Percentiles rank a stretch among this genome's conserved stretches.
Evolutionary conservation across 2,888 invertebrate species (phyloP).

Genomic region (Tenthredo scrophulariae): DNA sequence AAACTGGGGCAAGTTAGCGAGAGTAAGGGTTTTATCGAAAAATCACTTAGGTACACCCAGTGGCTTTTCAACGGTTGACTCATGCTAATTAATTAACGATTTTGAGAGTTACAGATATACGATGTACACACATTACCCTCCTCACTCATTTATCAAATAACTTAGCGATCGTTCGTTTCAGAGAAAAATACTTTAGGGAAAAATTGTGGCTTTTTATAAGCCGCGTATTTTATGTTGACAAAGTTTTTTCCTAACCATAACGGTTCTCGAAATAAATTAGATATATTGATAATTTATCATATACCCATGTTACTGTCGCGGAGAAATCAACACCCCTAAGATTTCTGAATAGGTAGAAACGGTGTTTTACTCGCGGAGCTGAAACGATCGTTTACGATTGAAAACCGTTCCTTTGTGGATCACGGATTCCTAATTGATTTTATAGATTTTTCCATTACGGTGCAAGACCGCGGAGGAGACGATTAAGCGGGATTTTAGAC

Average conservation of each 20-base stretch:
- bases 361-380: neutral
- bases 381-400: slow-evolving; percentile 18
- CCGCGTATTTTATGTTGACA: neutral
- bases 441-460: slow-evolving; percentile 47
- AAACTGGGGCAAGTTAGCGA: neutral
- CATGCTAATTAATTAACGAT: neutral
- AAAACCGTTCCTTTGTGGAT: neutral
- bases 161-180: neutral
- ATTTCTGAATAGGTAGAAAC: neutral
- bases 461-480: neutral
- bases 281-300: too few relatives aligned
- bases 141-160: neutral
- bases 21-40: neutral
- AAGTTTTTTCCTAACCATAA: neutral
- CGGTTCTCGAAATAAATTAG: neutral
- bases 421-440: slow-evolving; percentile 44
- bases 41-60: neutral
- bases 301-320: too few relatives aligned
- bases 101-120: too few relatives aligned
- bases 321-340: neutral
- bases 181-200: neutral
- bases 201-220: neutral
- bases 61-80: neutral
- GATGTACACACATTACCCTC: neutral
- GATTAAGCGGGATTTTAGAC: slow-evolving; percentile 46